These are phyloP conservation scores for Apotomis capreana DNA, from an alignment of 2,888 invertebrate genomes.

Conservation along the genomic window DNA sequence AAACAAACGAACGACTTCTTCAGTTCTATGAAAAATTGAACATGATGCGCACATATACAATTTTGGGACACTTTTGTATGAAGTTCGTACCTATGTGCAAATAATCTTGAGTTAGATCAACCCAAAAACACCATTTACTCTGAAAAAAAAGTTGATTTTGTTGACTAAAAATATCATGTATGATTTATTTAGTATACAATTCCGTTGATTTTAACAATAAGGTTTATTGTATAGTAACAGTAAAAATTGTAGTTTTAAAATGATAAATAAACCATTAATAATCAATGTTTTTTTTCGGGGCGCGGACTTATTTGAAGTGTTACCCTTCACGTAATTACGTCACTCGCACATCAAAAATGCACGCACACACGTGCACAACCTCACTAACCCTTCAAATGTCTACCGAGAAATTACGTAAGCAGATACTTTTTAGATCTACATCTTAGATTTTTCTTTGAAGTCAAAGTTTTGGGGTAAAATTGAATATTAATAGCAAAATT, in stretches of 20 bases:
- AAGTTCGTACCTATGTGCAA: no score
- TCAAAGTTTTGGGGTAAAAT: slow-evolving; percentile 76
- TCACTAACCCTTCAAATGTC: slow-evolving; percentile 61
- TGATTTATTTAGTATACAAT: no score
- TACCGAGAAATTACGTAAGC: slow-evolving; percentile 74
- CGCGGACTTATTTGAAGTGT: slow-evolving; percentile 19
- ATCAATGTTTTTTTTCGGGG: background rate
- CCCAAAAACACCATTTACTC: no score
- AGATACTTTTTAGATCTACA: slow-evolving; percentile 73
- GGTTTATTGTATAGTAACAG: background rate
- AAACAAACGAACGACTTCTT: no score
- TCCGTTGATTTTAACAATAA: no score
- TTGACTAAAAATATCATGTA: no score
- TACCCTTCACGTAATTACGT: slow-evolving; percentile 34
- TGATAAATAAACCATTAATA: background rate
- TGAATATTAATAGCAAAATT: slow-evolving; percentile 83
- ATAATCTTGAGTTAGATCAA: no score
- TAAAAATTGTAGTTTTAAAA: background rate
- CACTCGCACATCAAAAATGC: slow-evolving; percentile 33
- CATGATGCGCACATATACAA: no score
- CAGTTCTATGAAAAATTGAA: no score
- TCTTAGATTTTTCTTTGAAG: slow-evolving; percentile 81
- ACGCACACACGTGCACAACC: slow-evolving; percentile 30
- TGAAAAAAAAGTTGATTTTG: no score
- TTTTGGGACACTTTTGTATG: no score